Evolutionary conservation across 2,888 invertebrate species (phyloP), one percentile per base, ranked within the genome.

Genomic region (Deladenus siricidicola): DNA sequence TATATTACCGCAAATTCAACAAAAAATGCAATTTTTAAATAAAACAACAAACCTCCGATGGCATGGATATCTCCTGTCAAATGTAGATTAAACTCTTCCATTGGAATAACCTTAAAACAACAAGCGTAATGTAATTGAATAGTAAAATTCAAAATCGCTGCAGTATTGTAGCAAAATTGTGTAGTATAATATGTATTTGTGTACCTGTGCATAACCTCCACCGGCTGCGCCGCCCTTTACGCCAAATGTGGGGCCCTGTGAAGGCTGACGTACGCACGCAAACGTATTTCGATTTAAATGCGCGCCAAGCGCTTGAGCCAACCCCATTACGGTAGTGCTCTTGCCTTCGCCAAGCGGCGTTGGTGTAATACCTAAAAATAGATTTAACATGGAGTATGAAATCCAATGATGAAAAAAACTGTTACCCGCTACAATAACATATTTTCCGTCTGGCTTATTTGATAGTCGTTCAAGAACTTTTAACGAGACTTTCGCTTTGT

Each of bases 281-380:
- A 98, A 87, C 0, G 90, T 86, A 81, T 96, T 94, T 69, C 70
- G 69, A 51, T 67, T 62, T 70, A 86, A 85, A 76, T 90, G 89
- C 0, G 89, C 89, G 1, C 88, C 86, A 56, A 98, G 82, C 1
- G 96, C 93, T 81, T 98, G 98, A 3, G 87, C 88, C 3, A 78
- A 81, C 1, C 96, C 98, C 63, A 98, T 84, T 0, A 90, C 85
- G 0, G 92, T 93, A 0, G 98, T 98, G 75, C 91, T 93, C 83
- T 98, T 98, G 30, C 96, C 96, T 83, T 98, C 96, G 1, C 98
- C 98, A n/a, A 98, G 84, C 0, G 96, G 93, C 0, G 98, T 98
- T 0, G 98, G 96, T 0, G 94, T 98, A 54, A 98, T 94, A 19
- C 91, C 89, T 80, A 17, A 62, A 63, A 14, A 24, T 4, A 1